phyloP scores from a whole-genome alignment of 2,888 invertebrate genomes.

The Pyrrhia umbra region DNA sequence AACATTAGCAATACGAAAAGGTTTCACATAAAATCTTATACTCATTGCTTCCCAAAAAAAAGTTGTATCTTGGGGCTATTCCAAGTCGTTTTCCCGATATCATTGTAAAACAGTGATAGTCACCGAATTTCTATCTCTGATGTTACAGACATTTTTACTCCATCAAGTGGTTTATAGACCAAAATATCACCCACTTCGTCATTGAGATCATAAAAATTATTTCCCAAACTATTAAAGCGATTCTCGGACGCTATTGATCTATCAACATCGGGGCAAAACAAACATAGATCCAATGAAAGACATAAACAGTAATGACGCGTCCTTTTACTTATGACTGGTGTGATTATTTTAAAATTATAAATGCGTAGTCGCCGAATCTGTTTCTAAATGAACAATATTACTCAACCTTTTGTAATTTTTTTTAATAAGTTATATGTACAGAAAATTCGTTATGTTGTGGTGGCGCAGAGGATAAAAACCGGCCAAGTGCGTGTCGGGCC shows the following conservation, averaged over 20 bases:
- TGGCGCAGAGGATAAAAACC: too few relatives aligned
- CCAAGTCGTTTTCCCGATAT: constrained; percentile 32
- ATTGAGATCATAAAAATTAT: constrained; percentile 54
- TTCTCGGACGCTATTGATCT: constrained; percentile 55
- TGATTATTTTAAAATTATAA: constrained; percentile 43
- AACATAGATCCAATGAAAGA: constrained; percentile 55
- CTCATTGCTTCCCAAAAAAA: constrained; percentile 38
- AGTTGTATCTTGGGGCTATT: constrained; percentile 24
- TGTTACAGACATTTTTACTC: constrained; percentile 39
- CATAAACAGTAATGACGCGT: constrained; percentile 47
- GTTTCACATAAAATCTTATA: constrained; percentile 41
- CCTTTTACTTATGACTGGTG: constrained; percentile 37
- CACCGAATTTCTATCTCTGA: constrained; percentile 20
- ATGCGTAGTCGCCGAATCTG: constrained; percentile 23
- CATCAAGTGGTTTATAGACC: constrained; percentile 43
- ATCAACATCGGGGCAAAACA: constrained; percentile 55
- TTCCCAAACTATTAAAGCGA: constrained; percentile 40
- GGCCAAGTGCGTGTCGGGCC: too few relatives aligned
- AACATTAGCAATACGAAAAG: constrained; percentile 43
- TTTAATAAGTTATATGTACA: too few relatives aligned
- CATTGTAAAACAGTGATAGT: constrained; percentile 38
- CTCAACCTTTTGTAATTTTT: neutral
- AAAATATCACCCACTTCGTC: constrained; percentile 45
- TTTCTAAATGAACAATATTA: constrained; percentile 20
- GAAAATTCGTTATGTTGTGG: too few relatives aligned